Evolutionary conservation across 2,113 vertebrate species (phyloP), one percentile per base, ranked within the genome.

Genomic region (Gymnogyps californianus): DNA sequence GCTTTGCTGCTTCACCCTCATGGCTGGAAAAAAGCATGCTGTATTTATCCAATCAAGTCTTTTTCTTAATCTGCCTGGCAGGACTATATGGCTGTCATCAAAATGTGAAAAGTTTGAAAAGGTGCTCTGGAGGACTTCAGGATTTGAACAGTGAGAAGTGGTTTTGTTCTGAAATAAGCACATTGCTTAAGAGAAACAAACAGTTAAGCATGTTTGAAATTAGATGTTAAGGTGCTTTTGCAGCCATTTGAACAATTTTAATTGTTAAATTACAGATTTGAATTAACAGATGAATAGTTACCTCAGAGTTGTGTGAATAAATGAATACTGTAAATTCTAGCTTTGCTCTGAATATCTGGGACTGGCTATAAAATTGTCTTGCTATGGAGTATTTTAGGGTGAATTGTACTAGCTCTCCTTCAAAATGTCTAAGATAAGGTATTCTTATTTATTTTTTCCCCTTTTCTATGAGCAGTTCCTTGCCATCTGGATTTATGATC

Each of bases 101-200:
- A 70, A 59, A 59, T 36, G 31, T 7, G 20, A 22, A 19, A 81
- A 57, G 16, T 38, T 83, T 59, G 20, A n/a, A 76, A 55, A 61
- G 12, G 11, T 2, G 0, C 9, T 54, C 9, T 29, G 10, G 22
- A 55, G 8, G 20, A 57, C n/a, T 70, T 84, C 1, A n/a, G n/a
- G 6, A 61, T 90, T 66, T 74, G 16, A 78, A 25, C 17, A 65
- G 9, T 44, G 19, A 81, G 40, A 86, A 49, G 26, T 44, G 14
- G 25, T 86, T 92, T 72, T 83, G 24, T 76, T 81, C 15, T 49
- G 28, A 51, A 74, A 44, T 15, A 64, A 44, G 13, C 16, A 2
- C 9, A 3, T 88, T 83, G n/a, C 18, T 59, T 80, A 31, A 72
- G 67, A 64, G 31, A 76, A 85, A 32, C 21, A 66, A 65, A 22